Conservation (phyloP, 1,140 invertebrate genomes). For the Drosophila bifasciata region DNA sequence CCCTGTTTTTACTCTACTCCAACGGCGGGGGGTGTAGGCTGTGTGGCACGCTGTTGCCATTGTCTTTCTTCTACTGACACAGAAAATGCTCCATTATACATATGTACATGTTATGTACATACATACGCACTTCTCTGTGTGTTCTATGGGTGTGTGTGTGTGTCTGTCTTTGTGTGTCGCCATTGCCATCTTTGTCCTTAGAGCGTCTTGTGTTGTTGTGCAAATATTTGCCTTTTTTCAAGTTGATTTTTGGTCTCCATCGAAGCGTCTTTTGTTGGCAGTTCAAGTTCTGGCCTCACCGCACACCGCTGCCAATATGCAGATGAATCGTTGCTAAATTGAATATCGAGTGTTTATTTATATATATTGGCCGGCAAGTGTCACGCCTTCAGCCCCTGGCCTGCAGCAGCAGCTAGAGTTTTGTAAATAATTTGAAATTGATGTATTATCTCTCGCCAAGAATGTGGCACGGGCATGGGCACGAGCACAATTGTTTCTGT, state of each 20-base stretch:
- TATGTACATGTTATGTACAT: background rate
- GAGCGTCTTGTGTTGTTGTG: slow-evolving; percentile 58
- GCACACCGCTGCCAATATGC: slow-evolving; percentile 47
- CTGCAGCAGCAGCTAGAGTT: slow-evolving; percentile 7
- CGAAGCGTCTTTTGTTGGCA: slow-evolving; percentile 76
- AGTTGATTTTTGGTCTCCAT: slow-evolving; percentile 76
- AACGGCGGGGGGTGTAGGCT: slow-evolving; percentile 53
- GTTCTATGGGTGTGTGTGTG: slow-evolving; percentile 1
- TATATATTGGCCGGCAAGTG: slow-evolving; percentile 64
- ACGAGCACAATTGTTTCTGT: slow-evolving; percentile 13
- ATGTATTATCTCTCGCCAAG: slow-evolving; percentile 53
- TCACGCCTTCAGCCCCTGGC: slow-evolving; percentile 24
- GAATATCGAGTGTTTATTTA: slow-evolving; percentile 80
- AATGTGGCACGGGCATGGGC: slow-evolving; percentile 40
- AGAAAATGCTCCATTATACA: slow-evolving; percentile 30
- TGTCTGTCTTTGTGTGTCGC: slow-evolving; percentile 24
- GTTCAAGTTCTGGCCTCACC: slow-evolving; percentile 43
- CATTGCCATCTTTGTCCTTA: slow-evolving; percentile 22
- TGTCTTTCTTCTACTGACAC: slow-evolving; percentile 54
- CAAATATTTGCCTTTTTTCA: slow-evolving; percentile 81
- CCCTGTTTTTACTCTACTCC: too few relatives aligned
- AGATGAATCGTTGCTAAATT: slow-evolving; percentile 75
- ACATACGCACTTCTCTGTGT: background rate
- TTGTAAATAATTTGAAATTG: slow-evolving; percentile 63
- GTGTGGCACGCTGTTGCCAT: slow-evolving; percentile 45